A percentile compares a stretch with the other conserved stretches of the same genome.
phyloP scores from a whole-genome alignment of 2,113 vertebrate species.

The Danio rerio region GRCz12tu NC_133198.1:7983501-7984000 shows the following conservation, averaged over 20 bases:
- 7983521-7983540: constrained; percentile 45
- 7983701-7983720: constrained; percentile 14
- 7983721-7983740: constrained; percentile 10
- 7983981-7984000: too few species aligned
- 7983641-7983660: constrained; percentile 52
- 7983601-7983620: constrained; percentile 58
- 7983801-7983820: neutral
- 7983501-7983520: constrained; percentile 45
- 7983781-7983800: neutral
- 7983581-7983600: constrained; percentile 57
- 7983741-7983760: neutral
- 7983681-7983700: neutral
- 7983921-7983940: constrained; percentile 37
- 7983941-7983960: neutral
- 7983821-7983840: neutral
- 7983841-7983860: neutral
- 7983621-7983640: constrained; percentile 37
- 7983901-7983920: neutral
- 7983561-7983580: constrained; percentile 46
- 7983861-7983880: neutral
- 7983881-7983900: neutral
- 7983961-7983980: too few species aligned
- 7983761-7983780: constrained; percentile 3
- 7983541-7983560: constrained; percentile 32
- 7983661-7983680: constrained; percentile 49